Conservation (phyloP, 2,113 vertebrate species). For the Alces alces region DNA sequence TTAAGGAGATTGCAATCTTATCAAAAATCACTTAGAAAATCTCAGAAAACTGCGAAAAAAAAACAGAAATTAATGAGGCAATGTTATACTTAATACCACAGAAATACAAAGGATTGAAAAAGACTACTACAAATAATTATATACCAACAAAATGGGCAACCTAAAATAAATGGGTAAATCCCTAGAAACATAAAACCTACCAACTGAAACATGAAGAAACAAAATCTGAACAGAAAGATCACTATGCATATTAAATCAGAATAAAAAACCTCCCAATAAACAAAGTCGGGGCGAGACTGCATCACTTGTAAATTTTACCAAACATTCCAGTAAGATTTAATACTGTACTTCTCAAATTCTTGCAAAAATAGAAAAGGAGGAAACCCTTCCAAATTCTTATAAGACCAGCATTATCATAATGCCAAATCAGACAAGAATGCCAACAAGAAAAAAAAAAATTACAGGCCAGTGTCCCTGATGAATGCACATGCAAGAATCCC, state of each 20-base stretch:
- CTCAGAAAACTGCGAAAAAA: background rate
- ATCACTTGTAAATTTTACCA: background rate
- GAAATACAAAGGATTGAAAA: background rate
- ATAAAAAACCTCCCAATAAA: background rate
- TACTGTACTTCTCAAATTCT: background rate
- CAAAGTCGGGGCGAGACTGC: fast-evolving
- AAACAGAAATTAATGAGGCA: background rate
- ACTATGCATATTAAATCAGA: background rate
- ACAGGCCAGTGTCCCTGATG: background rate
- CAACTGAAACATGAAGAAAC: background rate
- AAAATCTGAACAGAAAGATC: background rate
- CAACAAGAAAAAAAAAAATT: background rate
- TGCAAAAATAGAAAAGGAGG: background rate
- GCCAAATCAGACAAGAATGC: background rate
- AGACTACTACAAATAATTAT: background rate
- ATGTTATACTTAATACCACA: background rate
- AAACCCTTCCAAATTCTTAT: background rate
- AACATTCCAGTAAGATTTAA: background rate
- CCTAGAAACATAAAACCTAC: background rate
- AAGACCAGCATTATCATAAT: background rate
- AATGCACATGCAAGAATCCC: background rate
- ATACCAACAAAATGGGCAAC: background rate
- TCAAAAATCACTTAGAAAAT: background rate
- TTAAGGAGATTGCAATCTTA: background rate
- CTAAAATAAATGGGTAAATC: background rate